Evolutionary conservation across 2,797 vertebrate genomes (phyloP).

Genomic region (Poeciliopsis gracilis): DNA sequence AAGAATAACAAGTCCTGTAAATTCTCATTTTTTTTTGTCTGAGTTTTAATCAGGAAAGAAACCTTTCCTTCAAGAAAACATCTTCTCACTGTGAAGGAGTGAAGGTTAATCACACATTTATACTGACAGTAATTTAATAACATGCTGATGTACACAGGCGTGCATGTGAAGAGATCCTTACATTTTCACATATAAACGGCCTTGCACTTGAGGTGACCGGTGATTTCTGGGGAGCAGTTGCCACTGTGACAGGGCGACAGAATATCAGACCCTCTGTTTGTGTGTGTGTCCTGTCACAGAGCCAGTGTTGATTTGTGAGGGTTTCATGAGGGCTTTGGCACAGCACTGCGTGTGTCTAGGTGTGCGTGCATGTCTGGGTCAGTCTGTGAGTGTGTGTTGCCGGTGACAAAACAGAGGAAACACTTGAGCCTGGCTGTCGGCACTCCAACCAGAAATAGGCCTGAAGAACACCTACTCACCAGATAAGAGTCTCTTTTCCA

Average conservation of each 20-base stretch:
- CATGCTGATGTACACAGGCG: slow-evolving; percentile 38
- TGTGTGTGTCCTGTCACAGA: slow-evolving; percentile 44
- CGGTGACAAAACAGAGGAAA: slow-evolving; percentile 61
- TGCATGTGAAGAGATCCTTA: slow-evolving; percentile 21
- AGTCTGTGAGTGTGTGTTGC: slow-evolving; percentile 2
- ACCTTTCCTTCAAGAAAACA: slow-evolving; percentile 23
- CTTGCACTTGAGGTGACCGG: slow-evolving; percentile 29
- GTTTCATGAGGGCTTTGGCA: slow-evolving; percentile 45
- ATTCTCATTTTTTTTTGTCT: background rate
- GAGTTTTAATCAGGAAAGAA: background rate
- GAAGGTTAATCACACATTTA: slow-evolving; percentile 41
- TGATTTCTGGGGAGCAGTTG: slow-evolving; percentile 57
- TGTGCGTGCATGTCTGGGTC: background rate
- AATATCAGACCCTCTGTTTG: slow-evolving; percentile 40
- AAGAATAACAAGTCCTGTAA: slow-evolving; percentile 22
- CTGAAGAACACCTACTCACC: slow-evolving; percentile 72
- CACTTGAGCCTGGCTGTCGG: slow-evolving; percentile 67
- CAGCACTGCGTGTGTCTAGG: background rate
- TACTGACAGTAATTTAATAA: slow-evolving; percentile 17
- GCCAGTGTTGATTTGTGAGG: slow-evolving; percentile 59
- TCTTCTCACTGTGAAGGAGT: slow-evolving; percentile 17
- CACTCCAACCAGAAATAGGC: slow-evolving; percentile 73
- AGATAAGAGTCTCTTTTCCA: slow-evolving; percentile 72
- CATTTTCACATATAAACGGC: slow-evolving; percentile 37
- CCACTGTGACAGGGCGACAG: slow-evolving; percentile 68